Conservation (phyloP, 2,113 vertebrate species). For the Lampris incognitus region DNA sequence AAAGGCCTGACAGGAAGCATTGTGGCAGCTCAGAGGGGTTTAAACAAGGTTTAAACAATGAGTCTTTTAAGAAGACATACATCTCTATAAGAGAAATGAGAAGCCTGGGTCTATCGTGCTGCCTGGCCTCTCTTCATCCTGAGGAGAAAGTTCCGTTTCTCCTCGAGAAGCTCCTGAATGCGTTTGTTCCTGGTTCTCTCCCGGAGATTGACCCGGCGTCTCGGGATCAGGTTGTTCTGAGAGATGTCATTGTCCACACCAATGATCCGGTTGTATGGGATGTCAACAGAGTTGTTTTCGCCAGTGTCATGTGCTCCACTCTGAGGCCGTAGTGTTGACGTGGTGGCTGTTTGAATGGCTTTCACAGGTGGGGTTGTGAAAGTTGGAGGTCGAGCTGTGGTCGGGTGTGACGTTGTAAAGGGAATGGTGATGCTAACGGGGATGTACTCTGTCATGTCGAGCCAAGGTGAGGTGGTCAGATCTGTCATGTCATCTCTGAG, state of each 20-base stretch:
- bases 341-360: conserved; percentile 67
- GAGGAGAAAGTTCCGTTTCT: conserved; percentile 87
- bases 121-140: conserved; percentile 83
- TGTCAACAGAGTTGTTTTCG: conserved; percentile 88
- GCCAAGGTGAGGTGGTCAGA: conserved; percentile 58
- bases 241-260: conserved; percentile 82
- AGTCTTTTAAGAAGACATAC: conserved; percentile 51
- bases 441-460: conserved; percentile 65
- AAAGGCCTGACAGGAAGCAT: conserved; percentile 51
- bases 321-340: conserved; percentile 39
- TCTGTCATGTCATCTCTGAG: conserved; percentile 48
- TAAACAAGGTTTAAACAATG: conserved; percentile 20
- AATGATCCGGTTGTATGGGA: conserved; percentile 81
- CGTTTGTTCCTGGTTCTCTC: conserved; percentile 95
- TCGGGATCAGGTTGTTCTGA: conserved; percentile 89
- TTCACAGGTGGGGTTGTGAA: conserved; percentile 28
- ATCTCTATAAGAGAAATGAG: conserved; percentile 88
- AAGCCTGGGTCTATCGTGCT: conserved; percentile 52
- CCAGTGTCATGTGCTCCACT: conserved; percentile 79
- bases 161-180: conserved; percentile 94
- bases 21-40: conserved; percentile 32
- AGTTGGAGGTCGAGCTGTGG: conserved; percentile 27
- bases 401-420: conserved; percentile 22
- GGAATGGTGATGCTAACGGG: conserved; percentile 36
- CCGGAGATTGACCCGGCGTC: conserved; percentile 80